A percentile compares a stretch with the other conserved stretches of the same genome.
Evolutionary conservation across 37 sponge, comb jelly and placozoan species (phyloP).

Genomic region (Bolinopsis microptera): DNA sequence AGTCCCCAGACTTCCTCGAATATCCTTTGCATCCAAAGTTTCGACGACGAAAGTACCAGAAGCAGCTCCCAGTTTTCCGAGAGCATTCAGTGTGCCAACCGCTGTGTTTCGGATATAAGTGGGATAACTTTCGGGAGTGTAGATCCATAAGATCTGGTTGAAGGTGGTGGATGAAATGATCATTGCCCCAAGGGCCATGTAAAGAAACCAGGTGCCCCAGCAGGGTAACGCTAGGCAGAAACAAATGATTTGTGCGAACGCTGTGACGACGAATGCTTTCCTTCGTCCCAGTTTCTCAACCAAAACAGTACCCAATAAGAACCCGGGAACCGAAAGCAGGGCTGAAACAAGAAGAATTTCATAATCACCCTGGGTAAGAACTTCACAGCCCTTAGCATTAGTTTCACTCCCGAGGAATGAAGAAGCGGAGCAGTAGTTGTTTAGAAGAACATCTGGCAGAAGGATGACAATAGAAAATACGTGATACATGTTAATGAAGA

Average conservation of each 20-base stretch:
- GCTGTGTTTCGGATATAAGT: conserved; percentile 61
- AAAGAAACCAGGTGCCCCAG: conserved; percentile 51
- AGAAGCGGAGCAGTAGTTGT: conserved; percentile 53
- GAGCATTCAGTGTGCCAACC: conserved; percentile 51
- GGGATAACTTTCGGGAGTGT: conserved; percentile 45
- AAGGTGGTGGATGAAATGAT: conserved; percentile 16
- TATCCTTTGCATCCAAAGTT: conserved; percentile 36
- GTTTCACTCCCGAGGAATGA: conserved; percentile 8
- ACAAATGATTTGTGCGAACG: background rate
- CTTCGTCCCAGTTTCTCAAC: background rate
- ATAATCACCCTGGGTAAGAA: background rate
- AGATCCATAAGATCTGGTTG: conserved; percentile 53
- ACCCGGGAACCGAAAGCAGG: conserved; percentile 22
- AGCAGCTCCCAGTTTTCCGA: conserved; percentile 17
- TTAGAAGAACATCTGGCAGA: conserved; percentile 3
- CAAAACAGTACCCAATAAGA: background rate
- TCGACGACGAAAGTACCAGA: conserved; percentile 4
- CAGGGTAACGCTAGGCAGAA: conserved; percentile 33
- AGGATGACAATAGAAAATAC: conserved; percentile 2
- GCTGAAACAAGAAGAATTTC: conserved; percentile 42
- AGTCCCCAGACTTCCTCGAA: conserved; percentile 14
- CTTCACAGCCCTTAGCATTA: background rate
- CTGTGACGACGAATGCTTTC: background rate
- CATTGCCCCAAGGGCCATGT: conserved; percentile 16
- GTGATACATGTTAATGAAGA: conserved; percentile 62